Evolutionary conservation across 2,888 invertebrate species (phyloP).

Genomic region (Thymelicus acteon): DNA sequence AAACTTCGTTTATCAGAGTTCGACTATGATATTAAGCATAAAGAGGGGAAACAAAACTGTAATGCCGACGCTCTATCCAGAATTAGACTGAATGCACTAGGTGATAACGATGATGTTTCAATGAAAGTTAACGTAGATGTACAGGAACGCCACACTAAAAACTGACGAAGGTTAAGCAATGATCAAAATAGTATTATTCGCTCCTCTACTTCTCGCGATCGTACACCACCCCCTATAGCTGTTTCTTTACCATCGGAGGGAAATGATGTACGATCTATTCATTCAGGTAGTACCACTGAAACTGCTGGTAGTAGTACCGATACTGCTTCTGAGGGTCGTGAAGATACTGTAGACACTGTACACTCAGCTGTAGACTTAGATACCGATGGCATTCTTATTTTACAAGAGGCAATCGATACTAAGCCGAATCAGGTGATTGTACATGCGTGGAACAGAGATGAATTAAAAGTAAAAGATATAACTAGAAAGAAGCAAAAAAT

Average conservation of each 20-base stretch:
- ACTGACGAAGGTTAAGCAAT: no score
- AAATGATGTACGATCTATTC: not conserved
- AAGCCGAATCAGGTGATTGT: constrained; percentile 42
- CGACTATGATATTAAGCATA: constrained; percentile 15
- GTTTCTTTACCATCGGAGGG: not conserved
- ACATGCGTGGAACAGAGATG: constrained; percentile 25
- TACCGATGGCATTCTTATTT: constrained; percentile 28
- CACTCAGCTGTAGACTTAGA: constrained; percentile 22
- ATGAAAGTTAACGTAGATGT: constrained; percentile 28
- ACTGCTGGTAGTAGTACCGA: constrained; percentile 10
- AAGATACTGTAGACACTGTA: constrained; percentile 2
- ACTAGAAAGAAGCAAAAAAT: constrained; percentile 34
- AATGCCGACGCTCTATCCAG: constrained; percentile 41
- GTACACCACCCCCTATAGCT: not conserved
- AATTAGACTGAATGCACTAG: constrained; percentile 29
- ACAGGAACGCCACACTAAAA: constrained; percentile 1
- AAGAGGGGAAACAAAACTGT: constrained; percentile 34
- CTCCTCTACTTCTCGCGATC: not conserved
- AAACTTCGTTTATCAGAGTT: no score
- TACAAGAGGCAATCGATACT: constrained; percentile 37
- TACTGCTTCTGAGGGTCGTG: not conserved
- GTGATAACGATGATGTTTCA: constrained; percentile 28
- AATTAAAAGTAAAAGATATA: constrained; percentile 29
- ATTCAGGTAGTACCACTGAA: constrained; percentile 1
- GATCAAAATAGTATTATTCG: not conserved